A percentile compares a stretch with the other conserved stretches of the same genome.
These are phyloP conservation scores for Cynocephalus volans DNA, from an alignment of 2,113 vertebrate genomes.

Conservation along the genomic window DNA sequence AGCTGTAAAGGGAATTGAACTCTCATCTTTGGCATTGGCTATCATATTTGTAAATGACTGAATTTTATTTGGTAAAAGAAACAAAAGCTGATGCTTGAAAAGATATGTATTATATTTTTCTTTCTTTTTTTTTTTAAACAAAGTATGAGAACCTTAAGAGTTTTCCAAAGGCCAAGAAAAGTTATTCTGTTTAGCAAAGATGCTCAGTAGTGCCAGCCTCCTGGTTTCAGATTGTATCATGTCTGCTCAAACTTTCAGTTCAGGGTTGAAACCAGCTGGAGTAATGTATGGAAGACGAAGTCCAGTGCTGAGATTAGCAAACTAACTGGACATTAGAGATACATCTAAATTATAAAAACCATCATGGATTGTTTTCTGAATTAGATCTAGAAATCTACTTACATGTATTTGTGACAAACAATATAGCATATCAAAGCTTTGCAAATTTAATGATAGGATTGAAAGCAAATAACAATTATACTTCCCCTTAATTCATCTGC, in stretches of 20 bases:
- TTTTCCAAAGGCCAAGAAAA: slow-evolving; percentile 61
- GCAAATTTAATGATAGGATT: slow-evolving; percentile 68
- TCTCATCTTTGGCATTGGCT: not conserved
- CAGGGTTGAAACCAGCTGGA: slow-evolving; percentile 74
- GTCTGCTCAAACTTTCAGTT: slow-evolving; percentile 79
- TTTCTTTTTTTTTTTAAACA: not conserved
- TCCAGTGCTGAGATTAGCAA: slow-evolving; percentile 70
- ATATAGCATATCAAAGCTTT: not conserved
- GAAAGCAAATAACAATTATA: slow-evolving; percentile 67
- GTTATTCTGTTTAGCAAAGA: slow-evolving; percentile 56
- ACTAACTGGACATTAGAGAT: slow-evolving; percentile 76
- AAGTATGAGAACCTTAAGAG: not conserved
- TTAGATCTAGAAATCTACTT: slow-evolving; percentile 75
- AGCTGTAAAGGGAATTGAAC: not conserved
- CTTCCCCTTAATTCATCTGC: slow-evolving; percentile 4
- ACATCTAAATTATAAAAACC: slow-evolving; percentile 73
- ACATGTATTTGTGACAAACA: slow-evolving; percentile 72
- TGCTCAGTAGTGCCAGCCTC: not conserved
- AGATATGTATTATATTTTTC: slow-evolving; percentile 20
- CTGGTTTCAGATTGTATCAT: slow-evolving; percentile 67
- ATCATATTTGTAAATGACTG: slow-evolving; percentile 1
- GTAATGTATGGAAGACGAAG: slow-evolving; percentile 71
- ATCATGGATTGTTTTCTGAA: slow-evolving; percentile 76
- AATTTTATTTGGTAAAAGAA: slow-evolving; percentile 52
- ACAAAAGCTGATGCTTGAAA: slow-evolving; percentile 23